Base-by-base conservation (phyloP, 1,140 invertebrate species). In the Drosophila trapezifrons region DNA sequence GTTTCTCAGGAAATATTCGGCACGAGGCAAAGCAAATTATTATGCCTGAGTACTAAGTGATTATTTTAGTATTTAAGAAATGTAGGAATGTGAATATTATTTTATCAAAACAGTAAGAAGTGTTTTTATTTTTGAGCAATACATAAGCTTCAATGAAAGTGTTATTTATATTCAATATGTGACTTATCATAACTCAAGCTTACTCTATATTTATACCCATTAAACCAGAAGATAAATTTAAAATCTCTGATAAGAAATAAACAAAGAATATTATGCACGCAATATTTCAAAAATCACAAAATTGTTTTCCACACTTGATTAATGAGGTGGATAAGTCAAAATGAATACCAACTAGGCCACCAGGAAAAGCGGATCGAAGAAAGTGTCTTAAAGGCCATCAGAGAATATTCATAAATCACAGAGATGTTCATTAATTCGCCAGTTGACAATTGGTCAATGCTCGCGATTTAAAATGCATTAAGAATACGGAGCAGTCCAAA, bases 381-480 rank as follows among this genome's bases (percentile, higher is more conserved):
- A 64, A 59, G 10, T 32, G 38, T 9, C 29, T 35, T 20, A 27
- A 66, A 43, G 57, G 42, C 35, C 38, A 63, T 32, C 56, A 8
- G 55, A 37, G 38, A 54, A 52, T 54, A 71, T 60, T 76, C 80
- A 83, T 83, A 80, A 83, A 83, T 83, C 80, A 83, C 54, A 42
- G 22, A 72, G 58, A 59, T 56, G 38, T 64, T 83, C 80, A 83
- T 83, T 83, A 84, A 83, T 83, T 83, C 80, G 69, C 46, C 57
- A 45, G 76, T 67, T 83, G 80, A 83, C 81, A 84, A 83, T 84
- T 80, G 80, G 80, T 83, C 80, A 83, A 84, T 84, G 72, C 73
- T 72, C 49, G 62, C 72, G 80, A 83, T 80, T 84, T 83, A 76
- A 83, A 83, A 83, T 80, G 80, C 71, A 83, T 83, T 84, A 84